These are phyloP conservation scores for Siphlonurus alternatus DNA, from an alignment of 2,888 invertebrate species.

Conservation along the genomic window DNA sequence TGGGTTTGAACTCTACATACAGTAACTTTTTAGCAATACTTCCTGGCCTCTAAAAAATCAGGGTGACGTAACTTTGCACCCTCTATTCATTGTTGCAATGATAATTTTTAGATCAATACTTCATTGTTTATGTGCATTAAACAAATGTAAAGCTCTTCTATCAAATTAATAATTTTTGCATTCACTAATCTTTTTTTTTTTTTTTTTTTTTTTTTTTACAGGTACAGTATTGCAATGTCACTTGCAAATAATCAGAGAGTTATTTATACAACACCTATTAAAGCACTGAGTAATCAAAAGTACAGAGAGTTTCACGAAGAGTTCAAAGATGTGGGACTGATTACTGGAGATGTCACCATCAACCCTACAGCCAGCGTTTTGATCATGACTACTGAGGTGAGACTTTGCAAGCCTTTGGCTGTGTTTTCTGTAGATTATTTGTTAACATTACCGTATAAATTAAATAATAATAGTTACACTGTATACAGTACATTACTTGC, in stretches of 20 bases:
- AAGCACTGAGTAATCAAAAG: constrained; percentile 98
- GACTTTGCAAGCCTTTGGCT: neutral
- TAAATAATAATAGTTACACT: neutral
- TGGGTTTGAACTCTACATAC: no score
- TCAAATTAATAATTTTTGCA: no score
- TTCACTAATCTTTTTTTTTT: no score
- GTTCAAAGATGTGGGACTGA: constrained; percentile 92
- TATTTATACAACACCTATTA: constrained; percentile 98
- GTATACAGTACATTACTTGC: no score
- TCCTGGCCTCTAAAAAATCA: no score
- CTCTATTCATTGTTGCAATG: no score
- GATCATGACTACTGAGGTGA: constrained; percentile 98
- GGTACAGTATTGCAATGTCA: constrained; percentile 90
- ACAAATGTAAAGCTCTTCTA: no score
- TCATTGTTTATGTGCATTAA: no score
- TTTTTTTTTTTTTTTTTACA: constrained; percentile 24
- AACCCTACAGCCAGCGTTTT: constrained; percentile 95
- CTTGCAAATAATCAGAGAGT: constrained; percentile 89
- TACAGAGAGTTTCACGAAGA: constrained; percentile 95
- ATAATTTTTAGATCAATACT: no score
- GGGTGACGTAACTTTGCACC: no score
- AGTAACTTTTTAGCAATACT: no score
- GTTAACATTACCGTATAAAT: neutral
- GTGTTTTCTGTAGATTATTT: neutral
- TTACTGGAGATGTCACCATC: constrained; percentile 98